Conservation (phyloP, 1,140 invertebrate species). For the Lepidurus apus region DNA sequence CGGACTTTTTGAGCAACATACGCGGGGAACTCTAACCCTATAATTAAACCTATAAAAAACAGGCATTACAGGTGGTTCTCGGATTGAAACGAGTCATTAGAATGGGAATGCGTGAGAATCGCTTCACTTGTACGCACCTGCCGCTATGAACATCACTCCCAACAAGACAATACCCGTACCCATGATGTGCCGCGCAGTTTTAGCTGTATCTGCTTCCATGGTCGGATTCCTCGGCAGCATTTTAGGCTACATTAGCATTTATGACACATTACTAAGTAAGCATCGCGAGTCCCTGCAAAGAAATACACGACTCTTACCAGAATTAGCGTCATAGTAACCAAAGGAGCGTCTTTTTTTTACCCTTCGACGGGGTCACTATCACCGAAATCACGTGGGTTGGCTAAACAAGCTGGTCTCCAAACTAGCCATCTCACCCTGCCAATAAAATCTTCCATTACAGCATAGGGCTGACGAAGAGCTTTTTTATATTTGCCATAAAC, state of each 20-base stretch:
- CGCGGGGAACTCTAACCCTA: not conserved
- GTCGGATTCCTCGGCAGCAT: not conserved
- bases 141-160: not conserved
- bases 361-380: not conserved
- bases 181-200: slow-evolving; percentile 4
- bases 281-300: not conserved
- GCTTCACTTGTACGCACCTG: not conserved
- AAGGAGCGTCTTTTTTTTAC: not conserved
- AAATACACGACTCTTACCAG: not conserved
- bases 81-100: not conserved
- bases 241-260: not conserved
- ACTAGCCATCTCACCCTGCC: not conserved
- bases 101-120: not conserved
- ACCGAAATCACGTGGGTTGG: not conserved
- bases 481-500: not conserved
- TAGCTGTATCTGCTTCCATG: not conserved
- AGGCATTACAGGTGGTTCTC: not conserved
- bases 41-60: not conserved
- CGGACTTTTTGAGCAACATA: not conserved
- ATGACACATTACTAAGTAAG: not conserved
- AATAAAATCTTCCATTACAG: not conserved
- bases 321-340: not conserved
- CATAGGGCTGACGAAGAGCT: not conserved
- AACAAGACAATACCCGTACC: slow-evolving; percentile 13
- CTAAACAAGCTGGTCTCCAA: not conserved